Percentiles rank a stretch among this genome's conserved stretches.
phyloP scores from a whole-genome alignment of 2,888 invertebrate species.

The Phasia obesa region DNA sequence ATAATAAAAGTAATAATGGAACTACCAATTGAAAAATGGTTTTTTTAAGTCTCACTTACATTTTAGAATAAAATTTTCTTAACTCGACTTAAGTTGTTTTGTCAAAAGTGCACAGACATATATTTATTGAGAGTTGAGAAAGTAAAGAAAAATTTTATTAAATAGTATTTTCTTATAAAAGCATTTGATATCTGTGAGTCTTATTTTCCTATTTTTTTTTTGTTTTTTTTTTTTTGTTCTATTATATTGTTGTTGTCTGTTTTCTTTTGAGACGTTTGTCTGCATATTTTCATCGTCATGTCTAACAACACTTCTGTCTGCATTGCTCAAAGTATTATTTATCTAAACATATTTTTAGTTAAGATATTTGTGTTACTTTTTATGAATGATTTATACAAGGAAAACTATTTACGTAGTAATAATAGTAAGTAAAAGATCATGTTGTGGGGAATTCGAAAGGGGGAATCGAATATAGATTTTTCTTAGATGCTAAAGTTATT shows the following conservation, averaged over 20 bases:
- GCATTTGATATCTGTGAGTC: background rate
- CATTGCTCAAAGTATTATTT: constrained; percentile 23
- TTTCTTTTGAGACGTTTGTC: constrained; percentile 17
- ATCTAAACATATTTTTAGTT: constrained; percentile 8
- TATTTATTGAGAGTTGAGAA: background rate
- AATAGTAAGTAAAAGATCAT: constrained; percentile 20
- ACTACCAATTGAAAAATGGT: too few species aligned
- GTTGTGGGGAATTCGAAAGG: constrained; percentile 13
- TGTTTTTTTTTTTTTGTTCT: background rate
- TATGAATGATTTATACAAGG: constrained; percentile 56
- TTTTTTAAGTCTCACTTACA: too few species aligned
- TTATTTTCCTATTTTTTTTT: background rate
- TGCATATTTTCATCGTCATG: constrained; percentile 55
- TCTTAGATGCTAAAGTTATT: constrained; percentile 33
- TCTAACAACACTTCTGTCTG: constrained; percentile 53
- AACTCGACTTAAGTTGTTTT: too few species aligned
- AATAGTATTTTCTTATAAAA: background rate
- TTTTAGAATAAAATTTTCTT: too few species aligned
- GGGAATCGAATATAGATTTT: background rate
- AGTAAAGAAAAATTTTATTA: background rate
- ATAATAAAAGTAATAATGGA: too few species aligned
- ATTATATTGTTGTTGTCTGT: background rate
- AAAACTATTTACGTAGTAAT: background rate
- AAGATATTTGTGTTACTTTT: constrained; percentile 15
- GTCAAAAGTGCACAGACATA: too few species aligned